These are phyloP conservation scores for Bufo gargarizans DNA, from an alignment of 2,113 vertebrate genomes.

Conservation along the genomic window DNA sequence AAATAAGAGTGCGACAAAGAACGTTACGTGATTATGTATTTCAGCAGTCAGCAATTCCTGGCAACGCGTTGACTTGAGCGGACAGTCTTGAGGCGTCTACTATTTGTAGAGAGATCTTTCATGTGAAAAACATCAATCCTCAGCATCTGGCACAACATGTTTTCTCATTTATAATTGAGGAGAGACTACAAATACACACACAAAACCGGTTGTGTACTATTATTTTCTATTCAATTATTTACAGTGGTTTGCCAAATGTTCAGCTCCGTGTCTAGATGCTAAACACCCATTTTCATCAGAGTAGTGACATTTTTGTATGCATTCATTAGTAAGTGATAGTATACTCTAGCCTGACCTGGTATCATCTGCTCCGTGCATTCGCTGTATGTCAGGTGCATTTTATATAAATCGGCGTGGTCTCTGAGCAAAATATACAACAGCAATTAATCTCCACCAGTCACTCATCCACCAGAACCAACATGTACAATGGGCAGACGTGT, in stretches of 20 bases:
- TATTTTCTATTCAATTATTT: not conserved
- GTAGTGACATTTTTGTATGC: constrained; percentile 4
- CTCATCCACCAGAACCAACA: not conserved
- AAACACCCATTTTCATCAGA: not conserved
- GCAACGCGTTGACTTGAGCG: not conserved
- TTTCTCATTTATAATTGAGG: constrained; percentile 44
- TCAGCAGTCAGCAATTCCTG: not conserved
- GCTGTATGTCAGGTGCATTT: no score
- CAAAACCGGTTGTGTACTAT: constrained; percentile 19
- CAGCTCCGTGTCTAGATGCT: not conserved
- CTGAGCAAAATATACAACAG: not conserved
- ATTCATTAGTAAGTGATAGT: not conserved
- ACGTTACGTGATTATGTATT: not conserved
- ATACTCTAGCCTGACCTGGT: not conserved
- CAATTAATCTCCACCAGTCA: not conserved
- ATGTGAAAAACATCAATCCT: constrained; percentile 23
- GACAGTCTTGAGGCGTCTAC: not conserved
- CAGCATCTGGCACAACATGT: constrained; percentile 35
- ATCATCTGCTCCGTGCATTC: not conserved
- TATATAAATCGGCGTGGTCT: not conserved
- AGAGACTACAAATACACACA: not conserved
- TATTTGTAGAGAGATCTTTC: constrained; percentile 5
- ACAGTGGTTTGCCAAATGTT: not conserved
- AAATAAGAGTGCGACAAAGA: not conserved
- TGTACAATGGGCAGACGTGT: not conserved